Evolutionary conservation across 2,888 invertebrate genomes (phyloP).

Genomic region (Busseola fusca): DNA sequence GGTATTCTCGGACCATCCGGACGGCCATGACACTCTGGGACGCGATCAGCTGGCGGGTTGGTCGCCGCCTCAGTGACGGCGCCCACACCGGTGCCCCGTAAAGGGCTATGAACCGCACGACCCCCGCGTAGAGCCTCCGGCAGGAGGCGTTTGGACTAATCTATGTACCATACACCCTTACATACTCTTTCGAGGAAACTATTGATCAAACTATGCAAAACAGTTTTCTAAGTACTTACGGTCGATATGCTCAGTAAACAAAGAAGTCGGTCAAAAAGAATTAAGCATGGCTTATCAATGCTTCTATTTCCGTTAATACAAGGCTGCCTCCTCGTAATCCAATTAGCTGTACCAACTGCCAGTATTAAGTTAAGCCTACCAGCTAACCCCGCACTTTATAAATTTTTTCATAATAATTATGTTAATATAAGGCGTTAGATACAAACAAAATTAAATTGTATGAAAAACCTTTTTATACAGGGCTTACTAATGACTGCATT

Average conservation of each 20-base stretch:
- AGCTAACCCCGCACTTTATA: conserved; percentile 19
- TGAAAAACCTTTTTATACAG: conserved; percentile 1
- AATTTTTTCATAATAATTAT: conserved; percentile 27
- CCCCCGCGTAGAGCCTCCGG: too few species aligned
- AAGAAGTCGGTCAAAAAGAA: conserved; percentile 1
- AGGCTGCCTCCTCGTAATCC: conserved; percentile 43
- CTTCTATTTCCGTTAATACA: conserved; percentile 45
- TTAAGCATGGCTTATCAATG: conserved; percentile 38
- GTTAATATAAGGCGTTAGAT: conserved; percentile 1
- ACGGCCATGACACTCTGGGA: too few species aligned
- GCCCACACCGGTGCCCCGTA: too few species aligned
- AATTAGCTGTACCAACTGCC: conserved; percentile 40
- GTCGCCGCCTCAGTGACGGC: too few species aligned
- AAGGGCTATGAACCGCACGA: too few species aligned
- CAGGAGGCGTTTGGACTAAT: too few species aligned
- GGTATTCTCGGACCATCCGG: too few species aligned
- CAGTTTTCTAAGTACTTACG: conserved; percentile 25
- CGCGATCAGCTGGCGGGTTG: too few species aligned
- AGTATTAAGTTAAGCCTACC: conserved; percentile 26
- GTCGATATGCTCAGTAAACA: conserved; percentile 13
- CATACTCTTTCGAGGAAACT: conserved; percentile 5
- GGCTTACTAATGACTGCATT: neutral
- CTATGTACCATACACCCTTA: too few species aligned
- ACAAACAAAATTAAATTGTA: conserved; percentile 16
- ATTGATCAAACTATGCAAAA: neutral